A percentile compares a stretch with the other conserved stretches of the same genome.
Conservation (phyloP, 1,140 invertebrate species). For the Pteromalus puparum region DNA sequence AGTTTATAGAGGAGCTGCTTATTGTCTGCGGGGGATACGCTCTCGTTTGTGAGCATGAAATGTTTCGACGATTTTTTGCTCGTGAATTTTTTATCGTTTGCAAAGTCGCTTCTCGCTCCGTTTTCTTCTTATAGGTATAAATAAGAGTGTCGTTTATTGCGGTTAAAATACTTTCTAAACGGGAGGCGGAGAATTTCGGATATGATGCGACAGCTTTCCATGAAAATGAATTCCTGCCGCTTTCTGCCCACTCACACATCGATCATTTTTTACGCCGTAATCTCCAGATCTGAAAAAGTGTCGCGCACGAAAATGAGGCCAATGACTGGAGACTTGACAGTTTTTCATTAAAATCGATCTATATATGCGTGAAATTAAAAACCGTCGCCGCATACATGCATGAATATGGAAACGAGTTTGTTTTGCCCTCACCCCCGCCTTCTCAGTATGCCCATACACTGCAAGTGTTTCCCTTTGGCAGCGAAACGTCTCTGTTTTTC, state of each 20-base stretch:
- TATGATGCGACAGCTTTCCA: too few species aligned
- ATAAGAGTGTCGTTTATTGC: too few species aligned
- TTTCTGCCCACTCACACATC: too few species aligned
- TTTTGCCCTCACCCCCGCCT: background rate
- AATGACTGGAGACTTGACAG: background rate
- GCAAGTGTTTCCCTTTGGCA: background rate
- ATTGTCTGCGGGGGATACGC: too few species aligned
- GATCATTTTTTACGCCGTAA: too few species aligned
- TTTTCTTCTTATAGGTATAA: background rate
- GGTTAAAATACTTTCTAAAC: too few species aligned
- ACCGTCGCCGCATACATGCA: background rate
- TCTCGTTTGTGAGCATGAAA: background rate
- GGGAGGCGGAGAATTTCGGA: too few species aligned
- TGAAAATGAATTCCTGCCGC: too few species aligned
- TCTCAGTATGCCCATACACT: background rate
- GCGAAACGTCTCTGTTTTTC: conserved; percentile 11
- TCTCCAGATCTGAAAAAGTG: too few species aligned
- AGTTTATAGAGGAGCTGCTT: background rate
- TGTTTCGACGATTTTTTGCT: background rate
- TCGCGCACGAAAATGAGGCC: too few species aligned
- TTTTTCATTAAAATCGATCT: background rate
- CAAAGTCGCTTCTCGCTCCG: background rate
- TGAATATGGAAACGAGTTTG: background rate
- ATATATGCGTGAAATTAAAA: background rate
- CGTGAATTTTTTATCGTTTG: background rate